Evolutionary conservation across 2,797 vertebrate genomes (phyloP).

Genomic region (Hyperoplus immaculatus): DNA sequence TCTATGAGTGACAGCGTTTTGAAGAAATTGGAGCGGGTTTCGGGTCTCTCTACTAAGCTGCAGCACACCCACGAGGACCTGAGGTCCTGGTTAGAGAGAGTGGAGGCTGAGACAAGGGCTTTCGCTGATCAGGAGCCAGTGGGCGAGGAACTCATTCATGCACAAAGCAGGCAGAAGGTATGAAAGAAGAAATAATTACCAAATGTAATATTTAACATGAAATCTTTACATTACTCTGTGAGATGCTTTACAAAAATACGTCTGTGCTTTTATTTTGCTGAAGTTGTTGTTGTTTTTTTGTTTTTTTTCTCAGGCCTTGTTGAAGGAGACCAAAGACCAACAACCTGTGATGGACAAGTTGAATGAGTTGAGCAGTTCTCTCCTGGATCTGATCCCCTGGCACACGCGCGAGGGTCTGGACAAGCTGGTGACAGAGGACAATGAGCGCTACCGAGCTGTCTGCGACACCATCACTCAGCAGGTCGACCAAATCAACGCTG

Average conservation of each 20-base stretch:
- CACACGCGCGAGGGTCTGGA: constrained; percentile 94
- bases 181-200: constrained; percentile 36
- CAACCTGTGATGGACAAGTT: constrained; percentile 90
- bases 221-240: neutral
- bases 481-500: constrained; percentile 93
- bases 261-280: neutral
- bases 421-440: constrained; percentile 92
- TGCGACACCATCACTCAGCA: constrained; percentile 89
- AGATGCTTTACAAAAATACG: neutral
- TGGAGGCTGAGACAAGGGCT: constrained; percentile 87
- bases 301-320: constrained; percentile 85
- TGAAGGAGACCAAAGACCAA: constrained; percentile 89
- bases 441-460: constrained; percentile 90
- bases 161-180: constrained; percentile 93
- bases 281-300: neutral
- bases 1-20: constrained; percentile 89
- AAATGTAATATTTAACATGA: neutral
- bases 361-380: constrained; percentile 92
- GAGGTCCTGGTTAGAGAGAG: constrained; percentile 89
- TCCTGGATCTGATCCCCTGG: constrained; percentile 97
- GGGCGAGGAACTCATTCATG: constrained; percentile 86
- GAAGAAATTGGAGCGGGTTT: constrained; percentile 90
- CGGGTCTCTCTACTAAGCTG: constrained; percentile 88
- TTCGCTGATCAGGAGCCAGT: constrained; percentile 86
- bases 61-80: constrained; percentile 88